Percentiles rank a stretch among this genome's conserved stretches.
phyloP scores from a whole-genome alignment of 2,113 vertebrate genomes.

The Coregonus clupeaformis region DNA sequence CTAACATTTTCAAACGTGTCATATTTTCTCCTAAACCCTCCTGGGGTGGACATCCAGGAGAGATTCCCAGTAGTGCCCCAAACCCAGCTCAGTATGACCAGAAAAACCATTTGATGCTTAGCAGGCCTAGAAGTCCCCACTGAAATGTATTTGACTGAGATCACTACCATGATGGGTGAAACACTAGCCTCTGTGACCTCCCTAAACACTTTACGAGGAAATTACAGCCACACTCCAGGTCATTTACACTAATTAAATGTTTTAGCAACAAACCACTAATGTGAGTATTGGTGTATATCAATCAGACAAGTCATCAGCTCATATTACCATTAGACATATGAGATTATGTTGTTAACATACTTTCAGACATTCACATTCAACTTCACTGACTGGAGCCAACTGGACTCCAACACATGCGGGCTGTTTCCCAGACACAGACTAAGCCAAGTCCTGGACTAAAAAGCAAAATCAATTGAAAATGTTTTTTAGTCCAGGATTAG shows the following conservation, averaged over 20 bases:
- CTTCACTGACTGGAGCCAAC: not conserved
- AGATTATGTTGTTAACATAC: not conserved
- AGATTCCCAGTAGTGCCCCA: constrained; percentile 24
- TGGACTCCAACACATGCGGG: not conserved
- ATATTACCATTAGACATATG: not conserved
- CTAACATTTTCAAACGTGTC: constrained; percentile 17
- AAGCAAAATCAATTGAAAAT: too few species aligned
- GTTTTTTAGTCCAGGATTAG: too few species aligned
- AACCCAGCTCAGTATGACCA: constrained; percentile 19
- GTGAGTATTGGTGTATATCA: not conserved
- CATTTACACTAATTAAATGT: constrained; percentile 1
- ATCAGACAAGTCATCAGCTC: not conserved
- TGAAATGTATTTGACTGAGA: constrained; percentile 7
- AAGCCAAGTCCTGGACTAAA: too few species aligned
- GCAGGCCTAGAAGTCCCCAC: not conserved
- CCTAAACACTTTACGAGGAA: constrained; percentile 3
- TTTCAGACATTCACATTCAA: constrained; percentile 8
- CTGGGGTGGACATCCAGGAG: constrained; percentile 8
- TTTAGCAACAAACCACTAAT: not conserved
- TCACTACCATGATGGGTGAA: not conserved
- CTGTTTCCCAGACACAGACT: too few species aligned
- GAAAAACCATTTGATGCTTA: not conserved
- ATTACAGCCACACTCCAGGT: not conserved
- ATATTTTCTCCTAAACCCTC: constrained; percentile 19
- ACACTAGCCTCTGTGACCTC: constrained; percentile 1